phyloP scores from a whole-genome alignment of 2,113 vertebrate species.

The Tapirus terrestris region DNA sequence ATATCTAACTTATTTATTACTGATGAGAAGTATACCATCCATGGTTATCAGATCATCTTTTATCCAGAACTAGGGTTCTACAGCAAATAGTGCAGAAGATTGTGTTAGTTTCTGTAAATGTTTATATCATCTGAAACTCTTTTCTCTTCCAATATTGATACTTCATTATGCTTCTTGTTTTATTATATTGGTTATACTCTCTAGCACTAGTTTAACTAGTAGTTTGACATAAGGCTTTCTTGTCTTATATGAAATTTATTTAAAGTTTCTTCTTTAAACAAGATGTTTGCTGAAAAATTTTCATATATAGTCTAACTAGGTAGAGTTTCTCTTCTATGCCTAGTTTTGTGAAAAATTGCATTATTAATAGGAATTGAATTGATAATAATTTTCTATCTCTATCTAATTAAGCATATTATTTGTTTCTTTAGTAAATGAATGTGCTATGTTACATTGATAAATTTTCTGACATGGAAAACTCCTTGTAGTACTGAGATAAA shows the following conservation, averaged over 20 bases:
- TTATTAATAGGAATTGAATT: background rate
- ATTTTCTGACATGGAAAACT: background rate
- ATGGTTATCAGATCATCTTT: background rate
- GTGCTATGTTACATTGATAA: background rate
- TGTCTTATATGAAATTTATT: background rate
- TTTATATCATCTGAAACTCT: background rate
- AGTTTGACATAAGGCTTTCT: background rate
- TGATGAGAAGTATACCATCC: background rate
- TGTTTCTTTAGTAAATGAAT: constrained; percentile 17
- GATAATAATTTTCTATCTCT: background rate
- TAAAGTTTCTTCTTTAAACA: constrained; percentile 25
- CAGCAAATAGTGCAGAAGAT: background rate
- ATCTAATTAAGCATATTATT: background rate
- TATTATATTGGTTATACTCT: background rate
- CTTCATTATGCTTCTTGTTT: background rate
- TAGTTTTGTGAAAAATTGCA: background rate
- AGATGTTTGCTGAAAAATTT: background rate
- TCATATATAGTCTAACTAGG: background rate
- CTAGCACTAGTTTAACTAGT: constrained; percentile 8
- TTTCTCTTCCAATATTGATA: background rate
- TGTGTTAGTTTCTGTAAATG: background rate
- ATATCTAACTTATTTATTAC: background rate
- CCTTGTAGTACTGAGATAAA: background rate
- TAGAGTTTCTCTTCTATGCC: background rate
- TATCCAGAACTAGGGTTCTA: background rate